Evolutionary conservation across 2,797 vertebrate species (phyloP), one percentile per base, ranked within the genome.

Genomic region (Lagorchestes hirsutus): DNA sequence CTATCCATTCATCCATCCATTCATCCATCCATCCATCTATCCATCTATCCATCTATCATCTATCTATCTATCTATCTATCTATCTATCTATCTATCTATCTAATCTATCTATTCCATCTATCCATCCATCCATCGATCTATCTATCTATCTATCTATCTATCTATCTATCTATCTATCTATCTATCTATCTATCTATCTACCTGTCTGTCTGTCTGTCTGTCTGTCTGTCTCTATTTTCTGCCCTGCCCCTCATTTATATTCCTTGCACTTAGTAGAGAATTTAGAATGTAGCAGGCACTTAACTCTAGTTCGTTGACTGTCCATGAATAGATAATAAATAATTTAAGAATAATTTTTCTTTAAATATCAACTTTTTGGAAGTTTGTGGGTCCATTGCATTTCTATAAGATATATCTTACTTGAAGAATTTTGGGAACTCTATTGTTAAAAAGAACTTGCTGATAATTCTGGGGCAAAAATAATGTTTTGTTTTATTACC

Each of bases 21-120:
- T 0, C 12, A 55, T 59, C 0, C 29, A 11, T 29, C 0, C 18
- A 24, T 24, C 2, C 13, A 55, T 55, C 54, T 1, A 16, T 55
- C 55, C 14, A 14, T 56, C 16, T 56, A 24, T 56, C 22, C 22
- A 5, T 2, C 14, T 18, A 50, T 9, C 13, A 55, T 55, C 50
- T 50, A 50, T 50, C 50, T 50, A 50, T 50, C 54, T 55, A 55
- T 55, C 13, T 0, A 11, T 55, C 54, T 1, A 55, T 56, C 13
- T 1, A 55, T 16, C 1, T 3, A 55, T 55, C 13, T 16, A 16
- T 55, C 13, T 16, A 55, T 55, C 3, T 16, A 14, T n/a, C n/a
- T n/a, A n/a, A 46, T 46, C 46, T 46, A 46, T 46, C 54, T 54
- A 54, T 54, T 56, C 18, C 18, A 24, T 56, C 18, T n/a, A n/a